phyloP scores from a whole-genome alignment of 2,797 vertebrate species.

The Cyclopterus lumpus region DNA sequence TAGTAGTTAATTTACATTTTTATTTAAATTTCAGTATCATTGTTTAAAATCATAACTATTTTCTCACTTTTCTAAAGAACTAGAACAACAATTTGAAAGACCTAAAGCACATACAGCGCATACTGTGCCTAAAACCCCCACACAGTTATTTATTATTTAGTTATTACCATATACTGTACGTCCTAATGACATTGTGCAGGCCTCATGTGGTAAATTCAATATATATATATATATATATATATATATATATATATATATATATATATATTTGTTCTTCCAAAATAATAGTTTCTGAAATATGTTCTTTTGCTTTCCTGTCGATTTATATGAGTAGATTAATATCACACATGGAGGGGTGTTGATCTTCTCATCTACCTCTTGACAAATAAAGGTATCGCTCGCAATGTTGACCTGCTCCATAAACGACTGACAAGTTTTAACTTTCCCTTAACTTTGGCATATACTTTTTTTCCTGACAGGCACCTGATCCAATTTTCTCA shows the following conservation, averaged over 20 bases:
- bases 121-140: not conserved
- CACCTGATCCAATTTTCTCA: constrained; percentile 19
- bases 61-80: not conserved
- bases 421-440: not conserved
- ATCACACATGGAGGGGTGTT: not conserved
- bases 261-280: not conserved
- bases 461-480: constrained; percentile 1
- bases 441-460: constrained; percentile 11
- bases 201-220: not conserved
- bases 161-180: not conserved
- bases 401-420: not conserved
- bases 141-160: not conserved
- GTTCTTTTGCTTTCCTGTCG: not conserved
- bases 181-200: not conserved
- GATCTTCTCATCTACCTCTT: no score
- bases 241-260: not conserved
- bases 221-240: not conserved
- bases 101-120: not conserved
- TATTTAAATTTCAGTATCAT: not conserved
- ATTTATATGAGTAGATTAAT: not conserved
- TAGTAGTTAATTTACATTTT: not conserved
- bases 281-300: not conserved
- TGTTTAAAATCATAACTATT: not conserved
- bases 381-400: not conserved
- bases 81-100: not conserved